These are phyloP conservation scores for Selene dorsalis DNA, from an alignment of 2,797 vertebrate genomes.

Conservation along the genomic window DNA sequence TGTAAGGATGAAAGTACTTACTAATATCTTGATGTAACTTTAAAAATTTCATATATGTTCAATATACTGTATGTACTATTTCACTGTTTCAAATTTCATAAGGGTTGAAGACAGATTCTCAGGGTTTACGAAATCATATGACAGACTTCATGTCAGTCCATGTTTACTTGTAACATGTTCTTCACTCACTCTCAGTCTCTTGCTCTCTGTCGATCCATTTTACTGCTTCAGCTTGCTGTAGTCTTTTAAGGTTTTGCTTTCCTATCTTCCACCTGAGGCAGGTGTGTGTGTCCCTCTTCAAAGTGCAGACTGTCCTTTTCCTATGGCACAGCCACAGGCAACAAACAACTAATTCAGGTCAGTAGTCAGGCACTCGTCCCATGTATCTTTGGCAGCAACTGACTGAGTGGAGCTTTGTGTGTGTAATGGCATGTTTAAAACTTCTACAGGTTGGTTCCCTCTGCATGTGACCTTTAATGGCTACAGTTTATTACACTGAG, in stretches of 20 bases:
- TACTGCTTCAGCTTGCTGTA: neutral
- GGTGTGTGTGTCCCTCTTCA: constrained; percentile 20
- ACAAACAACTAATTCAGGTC: constrained; percentile 58
- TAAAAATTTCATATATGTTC: constrained; percentile 1
- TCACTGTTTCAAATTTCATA: neutral
- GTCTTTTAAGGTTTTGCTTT: constrained; percentile 11
- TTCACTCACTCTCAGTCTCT: constrained; percentile 45
- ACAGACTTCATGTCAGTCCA: constrained; percentile 11
- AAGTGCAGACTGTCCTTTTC: constrained; percentile 38
- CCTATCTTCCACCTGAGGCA: constrained; percentile 17
- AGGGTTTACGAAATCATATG: neutral
- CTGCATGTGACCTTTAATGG: constrained; percentile 19
- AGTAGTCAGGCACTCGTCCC: constrained; percentile 50
- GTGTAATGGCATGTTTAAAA: constrained; percentile 35
- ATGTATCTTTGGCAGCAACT: constrained; percentile 31
- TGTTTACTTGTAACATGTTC: constrained; percentile 48
- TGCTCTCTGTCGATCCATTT: constrained; percentile 21
- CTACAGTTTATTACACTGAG: neutral
- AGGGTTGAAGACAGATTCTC: neutral
- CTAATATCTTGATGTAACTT: neutral
- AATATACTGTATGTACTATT: neutral
- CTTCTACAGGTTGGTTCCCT: constrained; percentile 10
- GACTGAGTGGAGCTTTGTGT: constrained; percentile 19
- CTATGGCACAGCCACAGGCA: constrained; percentile 28
- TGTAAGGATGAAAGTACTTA: neutral